Conservation (phyloP, 2,113 vertebrate species). For the Chascanopsetta lugubris region DNA sequence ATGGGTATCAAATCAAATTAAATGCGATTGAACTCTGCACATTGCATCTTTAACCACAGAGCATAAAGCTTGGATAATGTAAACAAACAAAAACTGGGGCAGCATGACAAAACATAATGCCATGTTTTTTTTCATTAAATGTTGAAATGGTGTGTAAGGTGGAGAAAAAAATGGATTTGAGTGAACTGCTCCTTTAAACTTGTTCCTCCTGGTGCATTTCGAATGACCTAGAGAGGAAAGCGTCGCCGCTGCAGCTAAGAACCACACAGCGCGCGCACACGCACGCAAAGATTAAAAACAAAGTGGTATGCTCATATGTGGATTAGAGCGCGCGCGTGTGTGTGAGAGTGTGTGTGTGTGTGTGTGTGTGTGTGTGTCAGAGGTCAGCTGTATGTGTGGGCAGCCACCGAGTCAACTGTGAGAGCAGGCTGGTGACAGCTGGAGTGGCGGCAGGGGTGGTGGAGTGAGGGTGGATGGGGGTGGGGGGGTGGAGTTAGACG, state of each 20-base stretch:
- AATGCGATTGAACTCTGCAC: too few relatives aligned
- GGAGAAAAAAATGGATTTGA: too few relatives aligned
- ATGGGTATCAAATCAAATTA: too few relatives aligned
- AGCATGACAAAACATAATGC: too few relatives aligned
- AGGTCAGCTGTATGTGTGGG: conserved; percentile 55
- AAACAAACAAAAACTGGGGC: too few relatives aligned
- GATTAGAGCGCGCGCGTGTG: conserved; percentile 58
- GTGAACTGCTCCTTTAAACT: conserved; percentile 6
- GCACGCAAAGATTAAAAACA: conserved; percentile 55
- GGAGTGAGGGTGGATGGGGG: not conserved
- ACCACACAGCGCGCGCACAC: conserved; percentile 2
- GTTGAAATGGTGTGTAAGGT: too few relatives aligned
- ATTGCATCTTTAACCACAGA: too few relatives aligned
- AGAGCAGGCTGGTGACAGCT: conserved; percentile 72
- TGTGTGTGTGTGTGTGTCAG: conserved; percentile 43
- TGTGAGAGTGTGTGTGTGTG: conserved; percentile 38
- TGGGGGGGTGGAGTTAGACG: conserved; percentile 42
- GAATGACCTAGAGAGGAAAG: not conserved
- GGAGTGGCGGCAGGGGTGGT: conserved; percentile 39
- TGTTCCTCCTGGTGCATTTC: not conserved
- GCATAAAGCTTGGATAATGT: too few relatives aligned
- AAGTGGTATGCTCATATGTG: conserved; percentile 74
- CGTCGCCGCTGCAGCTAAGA: conserved; percentile 1
- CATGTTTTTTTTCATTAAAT: too few relatives aligned
- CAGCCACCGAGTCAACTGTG: conserved; percentile 45